Evolutionary conservation across 2,797 vertebrate species (phyloP), one percentile per base, ranked within the genome.

Genomic region (Falco concolor): DNA sequence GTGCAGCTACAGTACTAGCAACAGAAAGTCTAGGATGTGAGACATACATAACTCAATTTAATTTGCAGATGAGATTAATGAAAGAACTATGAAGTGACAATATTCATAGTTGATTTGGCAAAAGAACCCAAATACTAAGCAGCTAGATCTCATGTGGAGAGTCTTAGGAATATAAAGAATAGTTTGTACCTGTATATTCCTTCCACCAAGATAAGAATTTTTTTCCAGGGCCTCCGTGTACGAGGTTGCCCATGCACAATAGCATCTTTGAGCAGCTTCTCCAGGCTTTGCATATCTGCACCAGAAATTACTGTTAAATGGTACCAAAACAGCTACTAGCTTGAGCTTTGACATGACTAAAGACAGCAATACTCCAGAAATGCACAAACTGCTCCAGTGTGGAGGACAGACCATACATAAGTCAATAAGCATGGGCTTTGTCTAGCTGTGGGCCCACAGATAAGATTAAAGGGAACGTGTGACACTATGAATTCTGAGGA

Each of bases 221-320:
- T 99, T 98, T 99, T 99, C 99, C 99, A 99, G 70, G 99, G 99
- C 67, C 99, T 98, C 97, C 99, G 99, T 17, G 99, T 99, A 95
- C 99, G 98, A 73, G 99, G 99, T 97, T 99, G 99, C 75, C 99
- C 99, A 69, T 99, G 98, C 34, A 98, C 99, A 84, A 99, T 99
- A 69, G 99, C 99, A 70, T 99, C 99, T 98, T 98, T 98, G 95
- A 99, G 98, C 69, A 99, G 97, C 97, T 99, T 99, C 98, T 99
- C 99, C 93, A 99, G 98, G 97, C 99, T 99, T 93, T 99, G 99
- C 99, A 99, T 99, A 97, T 99, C 99, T 99, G 95, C 57, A 92
- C 56, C 93, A 96, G 90, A 97, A 81, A 95, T 96, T 94, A 97
- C 89, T 69, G 96, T 97, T 97, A 96, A 95, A 96, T 90, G 69